Conservation (phyloP, 2,888 invertebrate genomes). For the Thereva nobilitata region DNA sequence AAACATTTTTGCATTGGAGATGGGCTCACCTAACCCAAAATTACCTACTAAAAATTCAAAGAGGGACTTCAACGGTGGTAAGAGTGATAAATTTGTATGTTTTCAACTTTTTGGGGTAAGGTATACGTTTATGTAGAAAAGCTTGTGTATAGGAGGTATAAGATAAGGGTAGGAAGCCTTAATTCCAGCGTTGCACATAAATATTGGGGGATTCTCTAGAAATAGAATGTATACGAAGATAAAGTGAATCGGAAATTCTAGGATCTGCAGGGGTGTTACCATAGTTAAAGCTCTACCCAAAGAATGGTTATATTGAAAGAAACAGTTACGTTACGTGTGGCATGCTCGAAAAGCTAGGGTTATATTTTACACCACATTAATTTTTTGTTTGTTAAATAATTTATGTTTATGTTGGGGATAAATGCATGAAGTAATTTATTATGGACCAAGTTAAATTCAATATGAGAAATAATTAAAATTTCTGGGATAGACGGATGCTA, state of each 20-base stretch:
- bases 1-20: slow-evolving; percentile 11
- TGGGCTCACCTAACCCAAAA: slow-evolving; percentile 35
- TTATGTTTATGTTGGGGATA: no score
- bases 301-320: slow-evolving; percentile 37
- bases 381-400: no score
- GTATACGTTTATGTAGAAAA: slow-evolving; percentile 17
- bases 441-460: no score
- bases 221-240: slow-evolving; percentile 19
- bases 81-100: slow-evolving; percentile 38
- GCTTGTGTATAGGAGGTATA: slow-evolving; percentile 17
- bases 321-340: slow-evolving; percentile 3
- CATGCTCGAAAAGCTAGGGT: neutral
- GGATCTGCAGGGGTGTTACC: slow-evolving; percentile 38
- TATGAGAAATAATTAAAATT: no score
- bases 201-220: slow-evolving; percentile 37
- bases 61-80: slow-evolving; percentile 18
- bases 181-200: slow-evolving; percentile 38
- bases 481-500: no score
- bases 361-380: no score
- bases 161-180: slow-evolving; percentile 39
- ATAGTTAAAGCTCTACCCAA: slow-evolving; percentile 40
- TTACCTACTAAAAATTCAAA: slow-evolving; percentile 38
- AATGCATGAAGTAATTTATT: no score
- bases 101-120: slow-evolving; percentile 31
- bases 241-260: slow-evolving; percentile 40